Base-by-base conservation (phyloP, 2,113 vertebrate genomes). In the Dryoscopus gambensis region DNA sequence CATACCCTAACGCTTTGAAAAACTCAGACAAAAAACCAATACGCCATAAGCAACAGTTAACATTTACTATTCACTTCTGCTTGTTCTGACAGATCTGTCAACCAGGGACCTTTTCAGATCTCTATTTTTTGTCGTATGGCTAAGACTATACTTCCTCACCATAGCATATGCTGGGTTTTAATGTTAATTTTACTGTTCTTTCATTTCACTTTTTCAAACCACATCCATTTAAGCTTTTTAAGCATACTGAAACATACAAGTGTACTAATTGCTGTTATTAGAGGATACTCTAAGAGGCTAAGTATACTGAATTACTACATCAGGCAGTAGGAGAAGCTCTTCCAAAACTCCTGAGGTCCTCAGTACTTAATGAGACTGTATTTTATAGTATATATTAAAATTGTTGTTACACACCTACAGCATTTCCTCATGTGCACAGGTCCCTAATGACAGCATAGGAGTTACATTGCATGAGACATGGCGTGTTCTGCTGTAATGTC, bases 121-220 rank as follows among this genome's bases (percentile, higher is more conserved):
- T 75, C 85, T 75, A 19, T 56, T 90, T 89, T 86, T 6, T 40
- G 52, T 35, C 71, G n/a, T 27, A 82, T 9, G 31, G 37, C 40
- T 79, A 64, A 60, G 40, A 56, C 18, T 64, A 30, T 12, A 62
- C 63, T 87, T 96, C 91, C 78, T 95, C 81, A 73, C 31, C 49
- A 20, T 9, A 49, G 53, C 64, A n/a, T 67, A 50, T 33, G 30
- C 44, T 59, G 30, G 7, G 30, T 23, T 89, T 84, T 52, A 89
- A n/a, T 69, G 44, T 40, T 79, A 68, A 75, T 93, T 82, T 87
- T 78, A 78, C 69, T 62, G 35, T 40, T 87, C 76, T 90, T 93
- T 93, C 74, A 90, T 67, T 85, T 94, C 59, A 50, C 50, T 86
- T 96, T 91, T 91, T 80, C 78, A 88, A 93, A 90, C 50, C 27